Conservation (phyloP, 2,113 vertebrate species). For the Stegostoma tigrinum region DNA sequence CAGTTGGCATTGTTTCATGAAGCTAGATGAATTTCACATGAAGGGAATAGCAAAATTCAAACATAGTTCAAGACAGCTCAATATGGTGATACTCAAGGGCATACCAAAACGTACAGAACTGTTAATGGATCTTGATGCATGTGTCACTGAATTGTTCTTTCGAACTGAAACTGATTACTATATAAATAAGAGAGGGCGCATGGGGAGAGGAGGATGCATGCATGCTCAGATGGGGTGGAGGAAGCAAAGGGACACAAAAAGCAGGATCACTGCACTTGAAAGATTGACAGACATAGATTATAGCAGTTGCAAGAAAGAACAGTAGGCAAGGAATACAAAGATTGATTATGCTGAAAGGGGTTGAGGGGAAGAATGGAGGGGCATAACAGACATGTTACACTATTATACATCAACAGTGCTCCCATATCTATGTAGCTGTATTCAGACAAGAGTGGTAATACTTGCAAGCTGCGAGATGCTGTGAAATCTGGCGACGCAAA, state of each 20-base stretch:
- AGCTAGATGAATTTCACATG: background rate
- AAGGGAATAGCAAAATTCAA: background rate
- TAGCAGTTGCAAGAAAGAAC: background rate
- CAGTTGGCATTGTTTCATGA: background rate
- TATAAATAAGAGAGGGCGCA: background rate
- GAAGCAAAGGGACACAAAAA: background rate
- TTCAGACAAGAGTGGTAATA: background rate
- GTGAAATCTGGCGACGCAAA: slow-evolving; percentile 45
- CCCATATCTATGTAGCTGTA: background rate
- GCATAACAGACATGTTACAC: background rate
- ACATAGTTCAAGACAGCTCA: background rate
- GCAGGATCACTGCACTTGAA: background rate
- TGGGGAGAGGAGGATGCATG: background rate
- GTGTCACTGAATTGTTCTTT: background rate
- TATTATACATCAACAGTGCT: background rate
- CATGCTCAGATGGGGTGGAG: background rate
- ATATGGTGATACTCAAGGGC: background rate
- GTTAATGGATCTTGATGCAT: background rate
- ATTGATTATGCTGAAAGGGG: background rate
- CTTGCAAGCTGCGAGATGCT: background rate
- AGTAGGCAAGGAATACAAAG: background rate
- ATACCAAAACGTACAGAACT: background rate
- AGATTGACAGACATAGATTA: background rate
- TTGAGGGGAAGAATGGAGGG: too few species aligned
- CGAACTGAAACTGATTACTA: background rate